phyloP scores from a whole-genome alignment of 1,140 invertebrate genomes.

The Cherax destructor region DNA sequence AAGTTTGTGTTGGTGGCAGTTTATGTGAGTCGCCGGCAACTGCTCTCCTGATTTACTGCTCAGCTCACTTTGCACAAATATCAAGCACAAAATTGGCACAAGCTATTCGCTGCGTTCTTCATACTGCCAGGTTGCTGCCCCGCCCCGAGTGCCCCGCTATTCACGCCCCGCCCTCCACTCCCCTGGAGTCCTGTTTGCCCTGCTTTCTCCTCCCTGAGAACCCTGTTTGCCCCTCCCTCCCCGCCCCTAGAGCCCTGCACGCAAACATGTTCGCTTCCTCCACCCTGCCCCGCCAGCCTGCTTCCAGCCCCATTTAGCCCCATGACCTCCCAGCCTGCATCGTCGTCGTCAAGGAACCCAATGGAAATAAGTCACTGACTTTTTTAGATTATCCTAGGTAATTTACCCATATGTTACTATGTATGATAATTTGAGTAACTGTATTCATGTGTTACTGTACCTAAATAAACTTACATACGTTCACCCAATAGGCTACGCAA shows the following conservation, averaged over 20 bases:
- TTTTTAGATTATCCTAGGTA: no score
- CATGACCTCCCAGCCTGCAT: no score
- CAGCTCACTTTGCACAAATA: conserved; percentile 31
- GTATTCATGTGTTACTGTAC: no score
- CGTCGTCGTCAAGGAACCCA: no score
- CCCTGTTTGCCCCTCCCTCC: not conserved
- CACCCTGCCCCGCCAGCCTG: not conserved
- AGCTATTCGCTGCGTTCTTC: not conserved
- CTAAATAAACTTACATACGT: no score
- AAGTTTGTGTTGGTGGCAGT: conserved; percentile 44
- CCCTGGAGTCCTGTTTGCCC: not conserved
- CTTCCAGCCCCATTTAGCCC: not conserved
- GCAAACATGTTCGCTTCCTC: not conserved
- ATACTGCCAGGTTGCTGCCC: no score
- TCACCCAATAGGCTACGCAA: no score
- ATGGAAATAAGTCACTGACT: no score
- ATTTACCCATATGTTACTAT: no score
- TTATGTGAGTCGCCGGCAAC: conserved; percentile 51
- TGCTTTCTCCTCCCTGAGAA: not conserved
- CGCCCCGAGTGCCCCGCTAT: not conserved
- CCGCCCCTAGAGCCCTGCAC: not conserved
- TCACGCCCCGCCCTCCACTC: not conserved
- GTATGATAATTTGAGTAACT: no score
- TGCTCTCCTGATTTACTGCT: conserved; percentile 43
- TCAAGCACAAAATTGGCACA: conserved; percentile 25